These are phyloP conservation scores for Erythrolamprus reginae DNA, from an alignment of 2,113 vertebrate species.

Conservation along the genomic window DNA sequence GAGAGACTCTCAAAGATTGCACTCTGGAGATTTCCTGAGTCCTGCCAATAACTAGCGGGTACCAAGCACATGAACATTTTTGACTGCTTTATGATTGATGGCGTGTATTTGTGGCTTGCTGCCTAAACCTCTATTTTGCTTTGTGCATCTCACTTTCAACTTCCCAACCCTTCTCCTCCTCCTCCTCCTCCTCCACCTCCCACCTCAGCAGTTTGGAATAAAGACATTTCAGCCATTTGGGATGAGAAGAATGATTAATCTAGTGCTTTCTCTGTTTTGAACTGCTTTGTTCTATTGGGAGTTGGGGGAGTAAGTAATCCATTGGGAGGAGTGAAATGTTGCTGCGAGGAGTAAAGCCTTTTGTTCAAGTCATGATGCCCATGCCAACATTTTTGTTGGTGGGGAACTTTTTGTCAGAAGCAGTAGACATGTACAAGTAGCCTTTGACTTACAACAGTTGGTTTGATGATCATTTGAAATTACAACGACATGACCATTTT, in stretches of 20 bases:
- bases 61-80: conserved; percentile 77
- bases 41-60: conserved; percentile 80
- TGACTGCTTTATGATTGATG: conserved; percentile 87
- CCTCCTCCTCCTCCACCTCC: too few species aligned
- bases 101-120: conserved; percentile 85
- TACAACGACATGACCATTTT: background rate
- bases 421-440: background rate
- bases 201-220: conserved; percentile 32
- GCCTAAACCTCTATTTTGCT: conserved; percentile 69
- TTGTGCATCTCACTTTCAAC: conserved; percentile 41
- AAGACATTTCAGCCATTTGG: conserved; percentile 46
- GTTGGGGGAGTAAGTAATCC: background rate
- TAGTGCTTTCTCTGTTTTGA: conserved; percentile 28
- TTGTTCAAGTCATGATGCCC: background rate
- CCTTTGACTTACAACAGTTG: background rate
- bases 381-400: background rate
- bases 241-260: conserved; percentile 37
- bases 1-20: conserved; percentile 63
- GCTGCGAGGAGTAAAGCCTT: background rate
- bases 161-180: background rate
- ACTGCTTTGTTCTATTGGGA: background rate
- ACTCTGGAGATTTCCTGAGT: conserved; percentile 67
- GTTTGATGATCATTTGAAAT: background rate
- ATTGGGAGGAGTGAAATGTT: background rate
- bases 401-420: background rate